phyloP scores from a whole-genome alignment of 2,797 vertebrate species.

The Mormyrus hasselquistii region DNA sequence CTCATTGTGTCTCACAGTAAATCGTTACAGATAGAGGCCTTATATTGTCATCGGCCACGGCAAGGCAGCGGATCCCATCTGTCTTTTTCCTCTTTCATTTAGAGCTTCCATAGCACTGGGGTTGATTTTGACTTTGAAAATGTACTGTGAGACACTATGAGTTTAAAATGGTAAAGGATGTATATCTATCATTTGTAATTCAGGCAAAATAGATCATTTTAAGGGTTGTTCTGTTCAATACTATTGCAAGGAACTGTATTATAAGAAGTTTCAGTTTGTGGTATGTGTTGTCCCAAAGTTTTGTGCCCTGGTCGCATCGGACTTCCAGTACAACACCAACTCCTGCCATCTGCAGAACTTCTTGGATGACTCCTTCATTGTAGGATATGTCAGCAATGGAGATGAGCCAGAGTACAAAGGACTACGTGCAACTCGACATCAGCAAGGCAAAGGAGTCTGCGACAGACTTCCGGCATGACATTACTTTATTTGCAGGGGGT shows the following conservation, averaged over 20 bases:
- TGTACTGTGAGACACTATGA: not conserved
- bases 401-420: not conserved
- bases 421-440: not conserved
- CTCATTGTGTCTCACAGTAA: not conserved
- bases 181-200: not conserved
- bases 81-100: not conserved
- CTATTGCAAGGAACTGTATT: not conserved
- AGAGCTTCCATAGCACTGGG: not conserved
- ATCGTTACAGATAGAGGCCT: not conserved
- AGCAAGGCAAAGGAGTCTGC: not conserved
- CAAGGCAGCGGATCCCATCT: not conserved
- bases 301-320: not conserved
- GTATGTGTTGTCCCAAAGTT: not conserved
- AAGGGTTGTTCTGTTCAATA: not conserved
- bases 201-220: not conserved
- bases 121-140: not conserved
- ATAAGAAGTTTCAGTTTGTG: not conserved
- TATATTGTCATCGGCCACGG: not conserved
- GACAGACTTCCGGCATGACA: not conserved
- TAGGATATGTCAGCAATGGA: not conserved
- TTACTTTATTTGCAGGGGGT: not conserved
- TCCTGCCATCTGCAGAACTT: not conserved
- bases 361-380: not conserved
- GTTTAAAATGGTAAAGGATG: not conserved
- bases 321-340: not conserved